Conservation (phyloP, 2,888 invertebrate species). For the Caenorhabditis sp. region DNA sequence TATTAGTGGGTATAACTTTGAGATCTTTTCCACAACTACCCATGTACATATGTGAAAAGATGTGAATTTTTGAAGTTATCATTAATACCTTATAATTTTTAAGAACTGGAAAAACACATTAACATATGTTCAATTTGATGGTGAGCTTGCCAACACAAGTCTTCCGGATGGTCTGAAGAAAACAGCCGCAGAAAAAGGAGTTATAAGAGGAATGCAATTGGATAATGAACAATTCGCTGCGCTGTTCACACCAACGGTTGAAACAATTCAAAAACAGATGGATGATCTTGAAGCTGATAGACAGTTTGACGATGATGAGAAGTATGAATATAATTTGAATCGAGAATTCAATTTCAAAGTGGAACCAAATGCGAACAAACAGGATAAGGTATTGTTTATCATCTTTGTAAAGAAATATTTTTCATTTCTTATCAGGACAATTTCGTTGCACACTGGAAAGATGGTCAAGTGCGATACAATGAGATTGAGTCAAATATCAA, state of each 20-base stretch:
- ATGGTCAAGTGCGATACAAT: conserved; percentile 72
- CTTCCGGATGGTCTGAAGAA: conserved; percentile 39
- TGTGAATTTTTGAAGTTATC: not conserved
- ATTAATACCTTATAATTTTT: conserved; percentile 52
- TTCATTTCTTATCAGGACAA: too few relatives aligned
- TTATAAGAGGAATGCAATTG: conserved; percentile 74
- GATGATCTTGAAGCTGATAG: conserved; percentile 81
- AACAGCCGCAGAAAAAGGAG: conserved; percentile 37
- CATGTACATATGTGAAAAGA: too few relatives aligned
- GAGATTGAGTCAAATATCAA: conserved; percentile 73
- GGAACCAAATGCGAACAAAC: conserved; percentile 76
- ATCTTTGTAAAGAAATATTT: too few relatives aligned
- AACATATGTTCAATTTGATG: conserved; percentile 94
- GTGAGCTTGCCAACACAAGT: conserved; percentile 91
- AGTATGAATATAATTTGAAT: conserved; percentile 93
- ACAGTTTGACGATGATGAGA: conserved; percentile 77
- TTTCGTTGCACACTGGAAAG: conserved; percentile 73
- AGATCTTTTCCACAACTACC: too few relatives aligned
- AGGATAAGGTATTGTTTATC: conserved; percentile 71
- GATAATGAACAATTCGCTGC: conserved; percentile 98
- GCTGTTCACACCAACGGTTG: conserved; percentile 93
- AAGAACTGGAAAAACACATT: conserved; percentile 95
- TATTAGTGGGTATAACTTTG: too few relatives aligned
- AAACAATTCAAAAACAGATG: conserved; percentile 87
- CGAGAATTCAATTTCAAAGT: conserved; percentile 99